Conservation (phyloP, 2,888 invertebrate genomes). For the Petrophora chlorosata region DNA sequence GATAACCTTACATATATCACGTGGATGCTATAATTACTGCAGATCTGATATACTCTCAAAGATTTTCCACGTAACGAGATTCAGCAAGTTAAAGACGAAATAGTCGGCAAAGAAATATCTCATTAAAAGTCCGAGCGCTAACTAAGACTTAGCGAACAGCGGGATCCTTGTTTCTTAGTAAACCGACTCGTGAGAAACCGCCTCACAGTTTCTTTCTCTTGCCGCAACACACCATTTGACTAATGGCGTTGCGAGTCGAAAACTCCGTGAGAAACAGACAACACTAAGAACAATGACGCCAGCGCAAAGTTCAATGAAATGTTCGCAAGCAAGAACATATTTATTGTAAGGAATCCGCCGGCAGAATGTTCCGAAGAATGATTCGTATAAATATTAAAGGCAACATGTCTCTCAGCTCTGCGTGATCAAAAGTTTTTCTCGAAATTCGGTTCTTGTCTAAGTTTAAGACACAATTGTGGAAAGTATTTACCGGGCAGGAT, state of each 20-base stretch:
- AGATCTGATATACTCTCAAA: neutral
- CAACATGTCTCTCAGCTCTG: constrained; percentile 1
- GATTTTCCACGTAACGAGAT: constrained; percentile 12
- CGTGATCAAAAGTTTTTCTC: constrained; percentile 14
- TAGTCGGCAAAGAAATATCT: constrained; percentile 40
- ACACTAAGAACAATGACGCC: constrained; percentile 41
- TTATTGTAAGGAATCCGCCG: constrained; percentile 17
- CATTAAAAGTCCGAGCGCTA: constrained; percentile 56
- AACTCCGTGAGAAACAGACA: constrained; percentile 58
- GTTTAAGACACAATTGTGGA: constrained; percentile 37
- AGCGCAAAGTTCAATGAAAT: constrained; percentile 48
- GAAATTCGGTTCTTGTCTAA: constrained; percentile 14
- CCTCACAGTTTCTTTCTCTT: constrained; percentile 63
- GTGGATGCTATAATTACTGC: constrained; percentile 13
- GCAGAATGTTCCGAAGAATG: constrained; percentile 25
- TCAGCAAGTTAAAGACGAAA: constrained; percentile 24
- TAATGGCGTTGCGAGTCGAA: constrained; percentile 51
- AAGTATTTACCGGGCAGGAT: constrained; percentile 38
- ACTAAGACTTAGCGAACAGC: constrained; percentile 55
- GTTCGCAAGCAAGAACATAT: constrained; percentile 40
- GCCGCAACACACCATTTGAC: constrained; percentile 56
- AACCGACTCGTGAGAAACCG: constrained; percentile 62
- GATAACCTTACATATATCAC: constrained; percentile 37
- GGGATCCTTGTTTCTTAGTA: constrained; percentile 56
- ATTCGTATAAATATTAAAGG: constrained; percentile 24